These are phyloP conservation scores for Enteromius thamalakanensis DNA, from an alignment of 2,797 vertebrate species.

Conservation along the genomic window DNA sequence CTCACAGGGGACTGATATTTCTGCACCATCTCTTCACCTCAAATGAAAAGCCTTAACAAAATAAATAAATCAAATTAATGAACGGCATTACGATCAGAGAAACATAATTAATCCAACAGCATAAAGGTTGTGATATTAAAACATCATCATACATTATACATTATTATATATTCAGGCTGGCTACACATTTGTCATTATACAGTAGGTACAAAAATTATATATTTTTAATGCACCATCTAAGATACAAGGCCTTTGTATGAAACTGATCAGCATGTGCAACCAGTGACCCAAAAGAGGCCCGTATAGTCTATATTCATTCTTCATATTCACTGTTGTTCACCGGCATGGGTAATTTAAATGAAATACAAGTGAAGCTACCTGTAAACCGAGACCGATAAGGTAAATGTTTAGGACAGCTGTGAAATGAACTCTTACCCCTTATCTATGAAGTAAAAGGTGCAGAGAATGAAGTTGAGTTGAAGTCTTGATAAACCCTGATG, in stretches of 20 bases:
- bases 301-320: not conserved
- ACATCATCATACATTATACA: not conserved
- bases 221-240: not conserved
- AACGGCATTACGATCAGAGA: not conserved
- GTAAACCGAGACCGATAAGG: not conserved
- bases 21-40: slow-evolving; percentile 88
- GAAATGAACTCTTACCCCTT: not conserved
- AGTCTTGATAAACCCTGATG: not conserved
- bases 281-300: not conserved
- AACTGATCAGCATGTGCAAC: not conserved
- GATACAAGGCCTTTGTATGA: not conserved
- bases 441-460: not conserved
- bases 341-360: not conserved
- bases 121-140: not conserved
- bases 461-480: not conserved
- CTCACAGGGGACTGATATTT: slow-evolving; percentile 95
- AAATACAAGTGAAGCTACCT: not conserved
- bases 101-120: not conserved
- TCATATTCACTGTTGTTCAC: not conserved
- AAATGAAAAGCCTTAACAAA: slow-evolving; percentile 53
- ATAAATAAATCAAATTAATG: not conserved
- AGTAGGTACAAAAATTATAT: no score
- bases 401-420: not conserved
- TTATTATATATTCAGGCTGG: not conserved
- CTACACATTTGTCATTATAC: not conserved